These are phyloP conservation scores for Hyppa rectilinea DNA, from an alignment of 2,888 invertebrate species.

Conservation along the genomic window DNA sequence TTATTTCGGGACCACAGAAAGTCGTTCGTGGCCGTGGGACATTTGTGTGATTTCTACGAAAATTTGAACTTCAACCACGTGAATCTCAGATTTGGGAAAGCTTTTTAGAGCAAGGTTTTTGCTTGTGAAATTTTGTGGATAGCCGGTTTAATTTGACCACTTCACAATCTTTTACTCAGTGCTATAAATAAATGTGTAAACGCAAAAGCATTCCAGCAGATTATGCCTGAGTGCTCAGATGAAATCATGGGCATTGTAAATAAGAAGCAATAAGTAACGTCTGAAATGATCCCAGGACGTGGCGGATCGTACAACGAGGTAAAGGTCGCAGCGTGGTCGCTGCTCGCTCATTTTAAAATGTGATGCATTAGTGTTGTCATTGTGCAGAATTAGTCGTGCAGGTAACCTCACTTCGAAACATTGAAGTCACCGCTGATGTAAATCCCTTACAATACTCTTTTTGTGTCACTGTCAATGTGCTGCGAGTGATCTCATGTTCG, in stretches of 20 bases:
- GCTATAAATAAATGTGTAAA: slow-evolving; percentile 14
- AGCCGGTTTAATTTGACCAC: neutral
- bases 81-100: neutral
- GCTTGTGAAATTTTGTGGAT: neutral
- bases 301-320: slow-evolving; percentile 45
- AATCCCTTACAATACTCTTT: slow-evolving; percentile 12
- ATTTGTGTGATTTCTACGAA: slow-evolving; percentile 24
- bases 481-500: slow-evolving; percentile 21
- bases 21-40: neutral
- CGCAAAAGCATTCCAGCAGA: neutral
- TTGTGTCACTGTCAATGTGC: neutral
- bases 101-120: neutral
- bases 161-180: neutral
- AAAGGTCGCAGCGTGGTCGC: slow-evolving; percentile 45
- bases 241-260: slow-evolving; percentile 4
- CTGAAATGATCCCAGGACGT: slow-evolving; percentile 49
- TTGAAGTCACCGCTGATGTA: slow-evolving; percentile 40
- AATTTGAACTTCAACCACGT: neutral
- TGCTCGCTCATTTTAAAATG: slow-evolving; percentile 34
- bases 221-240: neutral
- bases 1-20: slow-evolving; percentile 16
- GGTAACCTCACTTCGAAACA: neutral
- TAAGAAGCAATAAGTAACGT: slow-evolving; percentile 23
- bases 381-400: slow-evolving; percentile 31
- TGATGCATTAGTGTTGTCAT: slow-evolving; percentile 44